Evolutionary conservation across 2,797 vertebrate genomes (phyloP), one percentile per base, ranked within the genome.

Genomic region (Eospalax fontanierii): DNA sequence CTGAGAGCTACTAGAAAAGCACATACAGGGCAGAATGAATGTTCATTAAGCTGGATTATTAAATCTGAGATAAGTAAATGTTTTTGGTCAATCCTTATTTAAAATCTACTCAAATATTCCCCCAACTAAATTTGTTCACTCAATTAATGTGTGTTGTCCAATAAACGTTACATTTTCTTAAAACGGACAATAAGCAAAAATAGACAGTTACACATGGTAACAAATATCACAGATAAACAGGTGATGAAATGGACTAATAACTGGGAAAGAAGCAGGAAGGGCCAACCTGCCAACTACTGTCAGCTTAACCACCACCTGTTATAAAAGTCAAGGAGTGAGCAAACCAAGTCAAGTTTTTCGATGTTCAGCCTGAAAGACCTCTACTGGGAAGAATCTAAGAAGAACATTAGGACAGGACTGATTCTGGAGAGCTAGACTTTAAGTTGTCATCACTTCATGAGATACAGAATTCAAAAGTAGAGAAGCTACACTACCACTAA

Each of bases 341-440:
- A 16, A 74, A 90, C 28, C 35, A 81, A 74, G 59, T 24, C 50
- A 63, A 63, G 50, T 46, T 46, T 46, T 46, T 5, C 46, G 11
- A 46, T 46, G 46, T 46, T 46, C 46, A 87, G 63, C 70, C 1
- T 68, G 57, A 40, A 46, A 38, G 30, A 76, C 50, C 33, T 86
- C 75, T 74, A 46, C 61, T 82, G 30, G 54, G 40, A 80, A 86
- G 79, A 91, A 87, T 66, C 59, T 50, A 81, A 38, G 50, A 82
- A 30, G 11, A 76, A 70, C n/a, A 87, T 63, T 40, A 70, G 61
- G 33, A 82, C 76, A 68, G 66, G 59, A 65, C 46, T 4, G 57
- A 83, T 88, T 91, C 54, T 70, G 15, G 50, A 82, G 81, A 90
- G 28, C 28, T n/a, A 61, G 61, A 14, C 78, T 83, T 83, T 88